Conservation (phyloP, 2,888 invertebrate genomes). For the Lycaena phlaeas region DNA sequence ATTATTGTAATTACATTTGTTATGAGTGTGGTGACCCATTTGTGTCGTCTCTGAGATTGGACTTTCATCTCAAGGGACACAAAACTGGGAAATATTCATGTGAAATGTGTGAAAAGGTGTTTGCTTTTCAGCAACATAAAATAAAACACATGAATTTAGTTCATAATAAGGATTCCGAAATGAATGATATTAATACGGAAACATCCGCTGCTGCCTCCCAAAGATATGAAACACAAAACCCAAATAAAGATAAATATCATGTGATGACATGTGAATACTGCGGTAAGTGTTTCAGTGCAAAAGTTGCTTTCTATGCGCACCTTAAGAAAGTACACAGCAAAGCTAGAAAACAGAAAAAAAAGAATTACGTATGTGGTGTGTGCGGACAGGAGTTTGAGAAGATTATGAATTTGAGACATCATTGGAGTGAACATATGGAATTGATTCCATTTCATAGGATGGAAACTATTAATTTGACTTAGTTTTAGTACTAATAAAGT, state of each 20-base stretch:
- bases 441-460: not conserved
- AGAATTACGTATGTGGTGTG: constrained; percentile 5
- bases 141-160: not conserved
- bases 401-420: not conserved
- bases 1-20: not conserved
- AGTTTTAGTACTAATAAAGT: not conserved
- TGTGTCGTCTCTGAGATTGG: not conserved
- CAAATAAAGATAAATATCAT: not conserved
- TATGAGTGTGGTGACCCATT: not conserved
- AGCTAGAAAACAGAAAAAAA: not conserved
- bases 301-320: not conserved
- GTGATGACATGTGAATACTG: constrained; percentile 4
- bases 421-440: constrained; percentile 1
- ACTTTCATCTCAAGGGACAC: not conserved
- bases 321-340: not conserved
- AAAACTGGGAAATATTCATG: not conserved
- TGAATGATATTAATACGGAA: not conserved
- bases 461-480: not conserved
- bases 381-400: constrained; percentile 1
- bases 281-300: not conserved
- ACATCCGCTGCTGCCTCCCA: not conserved
- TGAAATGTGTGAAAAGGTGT: not conserved
- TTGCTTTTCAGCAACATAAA: not conserved
- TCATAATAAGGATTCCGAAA: not conserved
- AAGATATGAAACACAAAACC: not conserved